These are phyloP conservation scores for Eurystomus glaucurus DNA, from an alignment of 2,797 vertebrate genomes.

Conservation along the genomic window DNA sequence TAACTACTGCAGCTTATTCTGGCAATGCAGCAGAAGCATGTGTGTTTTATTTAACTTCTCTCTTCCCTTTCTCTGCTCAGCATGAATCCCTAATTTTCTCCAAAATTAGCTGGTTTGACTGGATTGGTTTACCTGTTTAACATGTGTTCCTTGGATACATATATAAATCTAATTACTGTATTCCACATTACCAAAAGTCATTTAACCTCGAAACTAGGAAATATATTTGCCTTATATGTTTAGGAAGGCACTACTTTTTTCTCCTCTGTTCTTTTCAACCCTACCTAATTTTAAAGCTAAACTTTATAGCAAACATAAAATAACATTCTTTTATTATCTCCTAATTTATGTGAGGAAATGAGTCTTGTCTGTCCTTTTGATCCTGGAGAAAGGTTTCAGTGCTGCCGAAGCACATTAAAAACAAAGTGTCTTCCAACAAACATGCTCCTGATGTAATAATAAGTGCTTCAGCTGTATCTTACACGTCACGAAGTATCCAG, in stretches of 20 bases:
- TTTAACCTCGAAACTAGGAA: background rate
- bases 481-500: background rate
- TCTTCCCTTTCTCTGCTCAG: background rate
- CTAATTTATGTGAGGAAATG: background rate
- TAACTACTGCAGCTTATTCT: constrained; percentile 3
- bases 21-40: background rate
- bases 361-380: background rate
- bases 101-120: background rate
- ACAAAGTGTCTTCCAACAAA: background rate
- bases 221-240: background rate
- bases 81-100: background rate
- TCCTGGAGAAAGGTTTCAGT: background rate
- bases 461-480: background rate
- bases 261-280: background rate
- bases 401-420: background rate
- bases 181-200: background rate
- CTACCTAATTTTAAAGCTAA: background rate
- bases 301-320: background rate
- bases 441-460: background rate
- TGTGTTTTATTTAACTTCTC: constrained; percentile 13
- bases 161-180: background rate
- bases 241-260: background rate
- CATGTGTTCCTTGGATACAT: background rate
- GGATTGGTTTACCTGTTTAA: constrained; percentile 6
- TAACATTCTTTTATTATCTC: background rate